Evolutionary conservation across 2,797 vertebrate genomes (phyloP).

Genomic region (Neomorphus geoffroyi): DNA sequence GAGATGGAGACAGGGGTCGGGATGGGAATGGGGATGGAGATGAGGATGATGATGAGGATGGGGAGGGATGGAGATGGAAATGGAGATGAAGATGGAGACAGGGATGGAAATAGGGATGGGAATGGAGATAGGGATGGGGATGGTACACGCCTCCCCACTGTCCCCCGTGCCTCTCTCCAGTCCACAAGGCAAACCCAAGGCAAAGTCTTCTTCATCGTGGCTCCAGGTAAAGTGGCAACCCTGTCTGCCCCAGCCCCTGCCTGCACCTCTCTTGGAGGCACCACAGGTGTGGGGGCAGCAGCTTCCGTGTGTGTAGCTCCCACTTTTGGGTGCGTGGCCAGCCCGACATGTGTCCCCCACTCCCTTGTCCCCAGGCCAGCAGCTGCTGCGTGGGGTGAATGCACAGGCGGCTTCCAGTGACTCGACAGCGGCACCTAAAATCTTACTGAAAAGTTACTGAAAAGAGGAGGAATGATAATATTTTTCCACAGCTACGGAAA

Average conservation of each 20-base stretch:
- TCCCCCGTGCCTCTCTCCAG: neutral
- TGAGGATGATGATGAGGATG: too few species aligned
- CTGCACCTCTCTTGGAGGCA: neutral
- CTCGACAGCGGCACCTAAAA: neutral
- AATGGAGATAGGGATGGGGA: neutral
- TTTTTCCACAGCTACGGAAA: neutral
- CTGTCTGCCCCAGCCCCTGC: neutral
- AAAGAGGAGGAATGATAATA: neutral
- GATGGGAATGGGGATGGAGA: too few species aligned
- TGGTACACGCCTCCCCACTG: fast-evolving
- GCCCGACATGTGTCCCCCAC: fast-evolving
- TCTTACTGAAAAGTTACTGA: neutral
- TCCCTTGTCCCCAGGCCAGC: fast-evolving
- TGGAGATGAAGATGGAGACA: too few species aligned
- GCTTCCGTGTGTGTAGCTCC: fast-evolving
- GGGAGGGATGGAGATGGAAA: too few species aligned
- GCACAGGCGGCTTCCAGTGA: neutral
- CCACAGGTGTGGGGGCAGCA: fast-evolving
- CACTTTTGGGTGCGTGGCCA: fast-evolving
- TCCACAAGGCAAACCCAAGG: fast-evolving
- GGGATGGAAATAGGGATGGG: too few species aligned
- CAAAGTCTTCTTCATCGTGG: too few species aligned
- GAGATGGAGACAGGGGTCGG: too few species aligned
- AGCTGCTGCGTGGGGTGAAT: fast-evolving
- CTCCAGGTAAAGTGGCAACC: too few species aligned